Evolutionary conservation across 2,113 vertebrate species (phyloP), one percentile per base, ranked within the genome.

Genomic region (Seriola quinqueradiata): DNA sequence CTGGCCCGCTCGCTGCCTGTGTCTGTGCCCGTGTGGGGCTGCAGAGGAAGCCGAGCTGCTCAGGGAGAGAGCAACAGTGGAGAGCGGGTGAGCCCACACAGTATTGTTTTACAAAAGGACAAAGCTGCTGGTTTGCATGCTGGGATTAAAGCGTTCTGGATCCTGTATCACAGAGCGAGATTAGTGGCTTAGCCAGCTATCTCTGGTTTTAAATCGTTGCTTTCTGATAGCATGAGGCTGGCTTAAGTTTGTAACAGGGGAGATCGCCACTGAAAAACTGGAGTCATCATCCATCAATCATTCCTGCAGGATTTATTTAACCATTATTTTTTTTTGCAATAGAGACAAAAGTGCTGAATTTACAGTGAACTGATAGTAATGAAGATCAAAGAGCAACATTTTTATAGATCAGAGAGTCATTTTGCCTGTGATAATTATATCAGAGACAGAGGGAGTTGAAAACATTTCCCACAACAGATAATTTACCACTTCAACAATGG

Each of bases 21-120:
- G 12, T 96, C 96, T 0, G 97, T 98, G 73, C 97, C 97, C 0
- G 95, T 97, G 63, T 98, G 97, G 97, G 94, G 96, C 75, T 97
- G 96, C 92, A 96, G 94, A 52, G 94, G 95, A 67, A 91, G 71
- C 54, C 89, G 96, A 8, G 93, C 93, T 0, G 93, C 93, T 0
- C 96, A 95, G 50, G 96, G 96, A 34, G 96, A 97, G 40, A 82
- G 90, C 12, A 94, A 93, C 90, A 97, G 95, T 4, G 96, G 97
- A 87, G 95, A 96, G 90, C 87, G 94, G 85, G 90, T 92, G 40
- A 90, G 86, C 1, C 0, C n/a, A 21, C 9, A 71, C 52, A 6
- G 5, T 0, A 11, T 9, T 3, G 8, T 12, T 55, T 25, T 34
- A 40, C 19, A 40, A 4, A 16, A 23, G 55, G 11, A 13, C 58